Conservation (phyloP, 2,797 vertebrate genomes). For the Pitangus sulphuratus region DNA sequence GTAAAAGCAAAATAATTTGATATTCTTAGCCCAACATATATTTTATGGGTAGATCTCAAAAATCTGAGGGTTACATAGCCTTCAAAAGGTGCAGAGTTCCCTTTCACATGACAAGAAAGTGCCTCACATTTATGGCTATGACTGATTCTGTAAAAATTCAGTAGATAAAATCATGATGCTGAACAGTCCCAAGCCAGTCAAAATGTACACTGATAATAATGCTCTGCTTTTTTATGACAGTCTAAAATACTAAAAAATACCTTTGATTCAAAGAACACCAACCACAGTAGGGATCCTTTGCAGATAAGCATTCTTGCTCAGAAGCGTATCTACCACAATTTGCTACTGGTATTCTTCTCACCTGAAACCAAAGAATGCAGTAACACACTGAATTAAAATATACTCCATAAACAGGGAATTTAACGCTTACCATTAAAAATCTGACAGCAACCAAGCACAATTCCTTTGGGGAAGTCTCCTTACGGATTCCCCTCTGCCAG, state of each 20-base stretch:
- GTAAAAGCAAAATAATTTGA: neutral
- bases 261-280: slow-evolving; percentile 78
- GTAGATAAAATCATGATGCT: neutral
- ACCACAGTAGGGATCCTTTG: slow-evolving; percentile 80
- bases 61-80: neutral
- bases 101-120: neutral
- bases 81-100: neutral
- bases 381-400: neutral
- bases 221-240: neutral
- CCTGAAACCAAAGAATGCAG: slow-evolving; percentile 69
- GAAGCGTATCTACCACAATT: slow-evolving; percentile 74
- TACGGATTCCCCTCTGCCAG: slow-evolving; percentile 43
- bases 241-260: slow-evolving; percentile 66
- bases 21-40: neutral
- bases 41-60: neutral
- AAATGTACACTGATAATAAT: slow-evolving; percentile 10
- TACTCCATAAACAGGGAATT: neutral
- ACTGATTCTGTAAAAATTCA: neutral
- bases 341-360: slow-evolving; percentile 79
- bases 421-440: slow-evolving; percentile 11
- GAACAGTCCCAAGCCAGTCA: neutral
- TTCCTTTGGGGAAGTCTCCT: neutral
- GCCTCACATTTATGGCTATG: neutral
- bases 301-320: slow-evolving; percentile 73
- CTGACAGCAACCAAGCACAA: slow-evolving; percentile 7